Conservation (phyloP, 2,888 invertebrate species). For the Cheilosia vernalis region DNA sequence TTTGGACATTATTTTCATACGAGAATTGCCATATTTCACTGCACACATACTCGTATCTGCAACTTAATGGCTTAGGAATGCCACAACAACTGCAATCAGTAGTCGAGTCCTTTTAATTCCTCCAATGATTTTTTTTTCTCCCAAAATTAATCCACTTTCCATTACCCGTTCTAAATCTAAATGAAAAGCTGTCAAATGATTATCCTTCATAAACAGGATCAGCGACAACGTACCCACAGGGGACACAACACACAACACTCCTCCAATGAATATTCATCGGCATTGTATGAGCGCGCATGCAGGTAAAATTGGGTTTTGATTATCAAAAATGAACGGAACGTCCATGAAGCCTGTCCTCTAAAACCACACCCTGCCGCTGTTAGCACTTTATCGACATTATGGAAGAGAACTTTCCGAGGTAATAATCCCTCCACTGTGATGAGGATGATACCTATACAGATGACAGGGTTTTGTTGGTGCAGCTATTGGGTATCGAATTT, state of each 20-base stretch:
- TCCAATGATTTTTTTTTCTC: not conserved
- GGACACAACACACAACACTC: not conserved
- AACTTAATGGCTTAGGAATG: too few species aligned
- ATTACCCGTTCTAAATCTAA: slow-evolving; percentile 33
- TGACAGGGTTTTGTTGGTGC: slow-evolving; percentile 18
- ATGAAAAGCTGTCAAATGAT: slow-evolving; percentile 60
- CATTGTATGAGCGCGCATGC: not conserved
- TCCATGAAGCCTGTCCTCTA: slow-evolving; percentile 13
- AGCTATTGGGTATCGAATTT: slow-evolving; percentile 27
- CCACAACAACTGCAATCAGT: slow-evolving; percentile 16
- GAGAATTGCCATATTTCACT: slow-evolving; percentile 23
- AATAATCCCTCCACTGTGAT: slow-evolving; percentile 50
- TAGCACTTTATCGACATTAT: not conserved
- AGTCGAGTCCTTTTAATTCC: slow-evolving; percentile 7
- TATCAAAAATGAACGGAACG: slow-evolving; percentile 46
- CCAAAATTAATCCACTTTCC: not conserved
- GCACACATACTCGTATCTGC: not conserved
- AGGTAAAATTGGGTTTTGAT: slow-evolving; percentile 45
- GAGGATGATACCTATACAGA: slow-evolving; percentile 19
- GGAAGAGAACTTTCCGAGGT: slow-evolving; percentile 39
- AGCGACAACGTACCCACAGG: slow-evolving; percentile 21
- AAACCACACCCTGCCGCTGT: not conserved
- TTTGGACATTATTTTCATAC: slow-evolving; percentile 3
- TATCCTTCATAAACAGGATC: slow-evolving; percentile 71
- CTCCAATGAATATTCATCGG: slow-evolving; percentile 65